Base-by-base conservation (phyloP, 1,140 invertebrate genomes). In the Metopolophium dirhodum region DNA sequence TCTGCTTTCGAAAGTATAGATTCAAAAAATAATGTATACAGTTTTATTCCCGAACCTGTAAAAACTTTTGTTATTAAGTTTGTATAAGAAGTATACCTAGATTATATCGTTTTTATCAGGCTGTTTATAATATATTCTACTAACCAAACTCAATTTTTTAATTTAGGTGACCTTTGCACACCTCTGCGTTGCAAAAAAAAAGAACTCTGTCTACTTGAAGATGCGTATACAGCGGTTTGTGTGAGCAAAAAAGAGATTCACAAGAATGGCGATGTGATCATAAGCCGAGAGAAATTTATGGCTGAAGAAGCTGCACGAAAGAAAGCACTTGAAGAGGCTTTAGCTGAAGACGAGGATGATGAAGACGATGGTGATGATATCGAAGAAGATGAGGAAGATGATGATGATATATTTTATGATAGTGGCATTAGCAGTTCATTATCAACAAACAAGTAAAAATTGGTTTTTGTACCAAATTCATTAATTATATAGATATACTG, bases 161-260 rank as follows among this genome's bases (percentile, higher is more conserved):
- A 96, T 95, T 82, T 96, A 98, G 98, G 97, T 96, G 97, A 98
- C 95, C 96, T 98, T 93, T 98, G 98, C 95, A 96, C 97, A 94
- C 97, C 98, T 68, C 95, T 98, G 94, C 97, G 97, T 94, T 98
- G 98, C 95, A 98, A 98, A 95, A 97, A 98, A 95, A 97, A 98
- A 95, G 98, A 98, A 95, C 96, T 98, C 86, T 98, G 98, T 95
- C 95, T 98, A 47, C 95, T 98, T 83, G 97, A 98, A 95, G 97
- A 98, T 95, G 96, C 97, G 86, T 98, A 97, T 95, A 98, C 98
- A 26, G 98, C 98, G 35, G 97, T 98, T 51, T 98, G 98, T 95
- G 97, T 98, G 87, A 97, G 97, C 91, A 98, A 97, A 95, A 98
- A 98, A 95, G 98, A 98, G 94, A 95, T 98, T 20, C 96, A 97